A percentile compares a stretch with the other conserved stretches of the same genome.
Evolutionary conservation across 92 coral and sea anemone genomes (phyloP).

Genomic region (Bergia puertoricense): DNA sequence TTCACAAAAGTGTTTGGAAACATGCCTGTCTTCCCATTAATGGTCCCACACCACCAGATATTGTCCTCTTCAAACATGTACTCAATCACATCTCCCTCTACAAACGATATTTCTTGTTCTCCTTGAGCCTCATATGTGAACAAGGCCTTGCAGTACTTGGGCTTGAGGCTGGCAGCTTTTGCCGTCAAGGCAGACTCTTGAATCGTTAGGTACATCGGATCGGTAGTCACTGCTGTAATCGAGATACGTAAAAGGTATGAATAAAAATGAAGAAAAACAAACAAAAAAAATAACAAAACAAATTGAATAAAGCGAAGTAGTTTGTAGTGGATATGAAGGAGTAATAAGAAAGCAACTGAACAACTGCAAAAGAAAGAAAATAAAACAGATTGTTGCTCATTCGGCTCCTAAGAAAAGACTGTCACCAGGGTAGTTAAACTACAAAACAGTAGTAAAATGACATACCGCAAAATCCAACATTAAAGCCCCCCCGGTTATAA

Average conservation of each 20-base stretch:
- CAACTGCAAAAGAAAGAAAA: not conserved
- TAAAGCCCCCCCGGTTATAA: no score
- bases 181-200: conserved; percentile 41
- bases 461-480: no score
- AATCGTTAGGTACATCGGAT: conserved; percentile 69
- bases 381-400: no score
- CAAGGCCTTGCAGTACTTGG: conserved; percentile 64
- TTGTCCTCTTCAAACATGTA: conserved; percentile 63
- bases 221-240: conserved; percentile 36
- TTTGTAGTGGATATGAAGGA: not conserved
- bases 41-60: conserved; percentile 92
- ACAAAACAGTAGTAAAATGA: no score
- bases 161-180: conserved; percentile 43
- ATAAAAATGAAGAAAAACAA: not conserved
- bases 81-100: conserved; percentile 76
- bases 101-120: conserved; percentile 79
- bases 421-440: no score
- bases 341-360: not conserved
- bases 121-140: conserved; percentile 89
- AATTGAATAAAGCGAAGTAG: not conserved
- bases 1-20: conserved; percentile 82
- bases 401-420: no score
- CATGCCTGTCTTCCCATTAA: conserved; percentile 86
- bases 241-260: conserved; percentile 9
- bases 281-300: not conserved